Percentiles rank a stretch among this genome's conserved stretches.
Conservation (phyloP, 2,113 vertebrate species). For the Pao palembangensis region DNA sequence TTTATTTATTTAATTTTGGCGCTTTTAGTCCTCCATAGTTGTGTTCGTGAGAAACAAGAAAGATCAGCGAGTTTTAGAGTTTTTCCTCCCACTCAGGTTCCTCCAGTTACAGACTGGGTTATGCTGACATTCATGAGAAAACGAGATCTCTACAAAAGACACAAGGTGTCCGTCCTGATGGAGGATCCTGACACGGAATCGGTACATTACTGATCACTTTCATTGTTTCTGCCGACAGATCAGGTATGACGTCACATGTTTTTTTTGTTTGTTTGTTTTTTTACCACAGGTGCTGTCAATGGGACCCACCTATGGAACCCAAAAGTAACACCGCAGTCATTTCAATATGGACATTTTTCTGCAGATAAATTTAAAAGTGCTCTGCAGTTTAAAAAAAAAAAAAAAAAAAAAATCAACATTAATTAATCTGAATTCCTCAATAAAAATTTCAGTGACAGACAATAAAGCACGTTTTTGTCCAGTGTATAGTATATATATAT, state of each 20-base stretch:
- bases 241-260: not conserved
- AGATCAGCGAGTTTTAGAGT: not conserved
- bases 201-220: conserved; percentile 57
- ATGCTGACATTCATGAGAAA: conserved; percentile 81
- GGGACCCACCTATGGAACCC: conserved; percentile 50
- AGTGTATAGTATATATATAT: too few relatives aligned
- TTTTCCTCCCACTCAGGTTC: conserved; percentile 66
- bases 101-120: conserved; percentile 78
- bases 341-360: not conserved
- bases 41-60: accelerated
- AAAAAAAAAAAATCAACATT: not conserved
- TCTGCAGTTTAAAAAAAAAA: not conserved
- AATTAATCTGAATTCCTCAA: not conserved
- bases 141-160: conserved; percentile 76
- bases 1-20: too few relatives aligned
- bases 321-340: conserved; percentile 24
- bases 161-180: conserved; percentile 80
- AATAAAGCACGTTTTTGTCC: too few relatives aligned
- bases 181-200: conserved; percentile 66
- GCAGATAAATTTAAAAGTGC: not conserved
- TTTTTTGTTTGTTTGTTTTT: not conserved
- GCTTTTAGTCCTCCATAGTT: too few relatives aligned
- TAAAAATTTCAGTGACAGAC: not conserved
- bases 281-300: conserved; percentile 33
- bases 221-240: not conserved